phyloP scores from a whole-genome alignment of 2,113 vertebrate genomes.

The Pandion haliaetus region DNA sequence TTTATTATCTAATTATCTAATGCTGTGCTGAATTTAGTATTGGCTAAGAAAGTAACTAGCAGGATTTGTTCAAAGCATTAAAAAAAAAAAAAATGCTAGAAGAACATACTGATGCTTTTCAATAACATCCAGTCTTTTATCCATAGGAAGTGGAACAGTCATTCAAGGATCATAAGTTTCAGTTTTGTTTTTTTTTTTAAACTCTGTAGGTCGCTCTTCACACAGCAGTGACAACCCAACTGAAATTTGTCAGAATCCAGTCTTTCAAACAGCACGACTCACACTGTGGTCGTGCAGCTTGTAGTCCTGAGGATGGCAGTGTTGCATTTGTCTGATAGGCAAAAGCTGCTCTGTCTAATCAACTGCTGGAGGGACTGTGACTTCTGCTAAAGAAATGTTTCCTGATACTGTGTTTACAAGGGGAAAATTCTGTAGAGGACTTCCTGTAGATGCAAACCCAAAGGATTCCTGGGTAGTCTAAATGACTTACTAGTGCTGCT shows the following conservation, averaged over 20 bases:
- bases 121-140: background rate
- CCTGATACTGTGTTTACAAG: background rate
- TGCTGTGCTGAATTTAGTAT: background rate
- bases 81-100: background rate
- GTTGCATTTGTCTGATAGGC: background rate
- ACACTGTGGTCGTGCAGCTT: background rate
- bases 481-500: background rate
- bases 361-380: background rate
- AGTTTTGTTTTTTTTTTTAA: background rate
- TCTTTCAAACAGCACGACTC: background rate
- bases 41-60: background rate
- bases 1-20: slow-evolving; percentile 44
- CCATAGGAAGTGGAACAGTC: background rate
- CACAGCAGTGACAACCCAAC: rapidly evolving
- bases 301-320: slow-evolving; percentile 11
- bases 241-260: background rate
- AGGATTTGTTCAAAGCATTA: background rate
- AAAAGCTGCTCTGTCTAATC: too few species aligned
- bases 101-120: background rate
- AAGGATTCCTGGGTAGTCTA: background rate
- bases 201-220: background rate
- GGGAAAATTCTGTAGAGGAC: background rate
- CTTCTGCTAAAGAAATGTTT: background rate
- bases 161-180: background rate
- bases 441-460: background rate